These are phyloP conservation scores for Troglohyphantes excavatus DNA, from an alignment of 2,888 invertebrate species.

Conservation along the genomic window DNA sequence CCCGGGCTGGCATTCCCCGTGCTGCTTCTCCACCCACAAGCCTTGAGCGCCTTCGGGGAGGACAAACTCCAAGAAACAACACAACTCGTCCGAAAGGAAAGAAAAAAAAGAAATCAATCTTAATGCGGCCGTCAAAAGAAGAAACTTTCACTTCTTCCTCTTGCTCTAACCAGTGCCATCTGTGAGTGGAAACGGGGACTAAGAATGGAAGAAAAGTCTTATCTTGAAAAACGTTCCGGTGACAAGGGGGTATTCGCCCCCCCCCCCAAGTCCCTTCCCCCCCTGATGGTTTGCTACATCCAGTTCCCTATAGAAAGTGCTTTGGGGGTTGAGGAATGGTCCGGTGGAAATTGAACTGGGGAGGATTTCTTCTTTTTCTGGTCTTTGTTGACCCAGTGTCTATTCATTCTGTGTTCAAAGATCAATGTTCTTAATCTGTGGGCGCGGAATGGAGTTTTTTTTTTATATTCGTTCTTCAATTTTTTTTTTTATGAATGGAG, in stretches of 20 bases:
- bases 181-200: slow-evolving; percentile 23
- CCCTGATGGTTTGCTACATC: neutral
- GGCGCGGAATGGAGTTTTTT: slow-evolving; percentile 5
- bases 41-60: slow-evolving; percentile 22
- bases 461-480: too few relatives aligned
- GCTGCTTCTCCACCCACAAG: neutral
- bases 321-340: slow-evolving; percentile 42
- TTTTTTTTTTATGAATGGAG: slow-evolving; percentile 21
- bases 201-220: slow-evolving; percentile 2
- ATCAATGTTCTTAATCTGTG: slow-evolving; percentile 62
- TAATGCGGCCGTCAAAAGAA: slow-evolving; percentile 49
- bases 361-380: neutral
- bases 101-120: slow-evolving; percentile 58
- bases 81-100: neutral
- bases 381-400: slow-evolving; percentile 12
- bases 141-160: slow-evolving; percentile 11
- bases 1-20: neutral
- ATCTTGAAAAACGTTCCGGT: slow-evolving; percentile 41
- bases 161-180: slow-evolving; percentile 41
- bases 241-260: slow-evolving; percentile 48
- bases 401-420: neutral
- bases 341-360: slow-evolving; percentile 23
- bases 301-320: slow-evolving; percentile 29
- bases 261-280: too few relatives aligned
- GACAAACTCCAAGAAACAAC: slow-evolving; percentile 1